phyloP scores from a whole-genome alignment of 1,140 invertebrate genomes.

The Caenorhabditis tropicalis region DNA sequence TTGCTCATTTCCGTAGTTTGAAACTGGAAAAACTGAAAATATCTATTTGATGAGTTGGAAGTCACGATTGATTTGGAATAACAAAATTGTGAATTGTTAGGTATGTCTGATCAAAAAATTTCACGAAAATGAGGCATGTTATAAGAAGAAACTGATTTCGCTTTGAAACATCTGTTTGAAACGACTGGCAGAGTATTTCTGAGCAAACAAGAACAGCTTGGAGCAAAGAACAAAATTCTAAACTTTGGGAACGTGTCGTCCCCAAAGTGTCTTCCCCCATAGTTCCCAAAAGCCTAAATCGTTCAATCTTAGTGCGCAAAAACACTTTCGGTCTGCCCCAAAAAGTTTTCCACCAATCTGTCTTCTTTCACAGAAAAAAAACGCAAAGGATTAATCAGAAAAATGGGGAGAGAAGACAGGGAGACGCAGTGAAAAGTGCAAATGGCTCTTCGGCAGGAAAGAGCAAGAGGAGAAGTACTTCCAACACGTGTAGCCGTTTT shows the following conservation, averaged over 20 bases:
- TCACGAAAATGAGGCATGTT: too few relatives aligned
- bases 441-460: background rate
- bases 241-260: background rate
- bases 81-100: too few relatives aligned
- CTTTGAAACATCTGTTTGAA: background rate
- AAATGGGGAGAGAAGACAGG: background rate
- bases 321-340: background rate
- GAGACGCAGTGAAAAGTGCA: constrained; percentile 33
- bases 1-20: background rate
- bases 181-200: too few relatives aligned
- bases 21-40: too few relatives aligned
- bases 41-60: too few relatives aligned
- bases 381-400: constrained; percentile 14
- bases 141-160: background rate
- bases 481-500: constrained; percentile 19
- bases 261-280: background rate
- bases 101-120: background rate
- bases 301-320: background rate
- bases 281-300: background rate
- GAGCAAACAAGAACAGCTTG: background rate
- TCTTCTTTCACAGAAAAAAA: background rate
- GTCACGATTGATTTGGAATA: too few relatives aligned
- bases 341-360: background rate
- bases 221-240: background rate
- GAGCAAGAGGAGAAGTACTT: background rate